Percentiles rank a stretch among this genome's conserved stretches.
phyloP scores from a whole-genome alignment of 1,140 invertebrate genomes.

The Coboldia fuscipes region DNA sequence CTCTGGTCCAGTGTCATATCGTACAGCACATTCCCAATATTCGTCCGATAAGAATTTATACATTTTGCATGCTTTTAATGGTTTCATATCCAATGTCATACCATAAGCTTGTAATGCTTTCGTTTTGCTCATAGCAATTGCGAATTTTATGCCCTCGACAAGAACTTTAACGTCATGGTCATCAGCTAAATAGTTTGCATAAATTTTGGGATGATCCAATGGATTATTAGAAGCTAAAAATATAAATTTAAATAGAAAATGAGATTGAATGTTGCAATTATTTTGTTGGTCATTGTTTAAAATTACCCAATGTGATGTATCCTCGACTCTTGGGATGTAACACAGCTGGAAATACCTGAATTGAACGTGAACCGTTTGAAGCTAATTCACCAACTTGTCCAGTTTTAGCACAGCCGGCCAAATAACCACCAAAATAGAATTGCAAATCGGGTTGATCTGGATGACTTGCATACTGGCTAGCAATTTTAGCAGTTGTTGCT shows the following conservation, averaged over 20 bases:
- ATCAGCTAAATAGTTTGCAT: conserved; percentile 62
- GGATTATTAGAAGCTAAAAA: conserved; percentile 61
- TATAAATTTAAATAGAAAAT: too few relatives aligned
- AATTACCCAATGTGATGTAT: conserved; percentile 43
- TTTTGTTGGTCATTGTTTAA: too few relatives aligned
- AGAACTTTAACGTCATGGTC: conserved; percentile 49
- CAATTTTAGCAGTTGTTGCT: conserved; percentile 61
- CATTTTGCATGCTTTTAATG: conserved; percentile 45
- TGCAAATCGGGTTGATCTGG: conserved; percentile 69
- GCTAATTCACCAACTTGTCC: conserved; percentile 60
- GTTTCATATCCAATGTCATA: conserved; percentile 44
- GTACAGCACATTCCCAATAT: conserved; percentile 61
- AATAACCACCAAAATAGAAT: conserved; percentile 63
- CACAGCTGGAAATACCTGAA: conserved; percentile 39
- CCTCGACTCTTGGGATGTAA: conserved; percentile 66
- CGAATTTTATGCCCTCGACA: conserved; percentile 53
- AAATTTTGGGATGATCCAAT: conserved; percentile 52
- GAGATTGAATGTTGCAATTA: too few relatives aligned
- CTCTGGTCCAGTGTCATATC: conserved; percentile 52
- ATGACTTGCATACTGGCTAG: conserved; percentile 55
- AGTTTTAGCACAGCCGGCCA: conserved; percentile 60
- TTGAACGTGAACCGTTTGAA: conserved; percentile 32
- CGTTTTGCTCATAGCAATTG: conserved; percentile 39
- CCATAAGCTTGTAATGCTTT: conserved; percentile 44
- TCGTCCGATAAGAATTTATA: conserved; percentile 48